These are phyloP conservation scores for Myopa testacea DNA, from an alignment of 2,888 invertebrate species.

Conservation along the genomic window DNA sequence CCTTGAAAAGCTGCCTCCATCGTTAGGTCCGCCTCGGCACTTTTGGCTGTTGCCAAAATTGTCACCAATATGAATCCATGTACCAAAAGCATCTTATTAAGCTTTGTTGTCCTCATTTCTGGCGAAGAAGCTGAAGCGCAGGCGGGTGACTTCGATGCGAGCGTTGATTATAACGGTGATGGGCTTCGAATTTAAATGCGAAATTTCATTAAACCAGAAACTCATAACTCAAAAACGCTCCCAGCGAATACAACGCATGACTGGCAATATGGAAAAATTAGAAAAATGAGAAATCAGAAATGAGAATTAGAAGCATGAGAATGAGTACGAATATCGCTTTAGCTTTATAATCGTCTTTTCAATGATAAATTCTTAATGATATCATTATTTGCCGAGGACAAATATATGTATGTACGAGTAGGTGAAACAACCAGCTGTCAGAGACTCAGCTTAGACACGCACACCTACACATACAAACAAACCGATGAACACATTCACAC, in stretches of 20 bases:
- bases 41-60: constrained; percentile 61
- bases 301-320: not conserved
- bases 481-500: not conserved
- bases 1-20: constrained; percentile 75
- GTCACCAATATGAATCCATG: constrained; percentile 62
- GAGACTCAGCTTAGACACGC: not conserved
- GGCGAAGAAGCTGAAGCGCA: not conserved
- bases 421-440: not conserved
- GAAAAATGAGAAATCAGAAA: constrained; percentile 7
- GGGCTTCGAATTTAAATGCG: constrained; percentile 40
- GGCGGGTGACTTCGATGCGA: constrained; percentile 15
- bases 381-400: constrained; percentile 34
- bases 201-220: constrained; percentile 37
- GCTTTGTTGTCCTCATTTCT: constrained; percentile 52
- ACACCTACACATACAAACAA: not conserved
- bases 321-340: constrained; percentile 3
- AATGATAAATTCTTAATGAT: constrained; percentile 28
- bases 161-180: constrained; percentile 26
- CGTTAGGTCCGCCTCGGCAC: constrained; percentile 64
- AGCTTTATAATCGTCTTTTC: not conserved
- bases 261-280: constrained; percentile 32
- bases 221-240: constrained; percentile 39
- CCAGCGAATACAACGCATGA: constrained; percentile 24
- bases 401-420: not conserved
- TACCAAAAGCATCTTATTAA: constrained; percentile 60